Base-by-base conservation (phyloP, 2,113 vertebrate genomes). In the Rattus rattus region DNA sequence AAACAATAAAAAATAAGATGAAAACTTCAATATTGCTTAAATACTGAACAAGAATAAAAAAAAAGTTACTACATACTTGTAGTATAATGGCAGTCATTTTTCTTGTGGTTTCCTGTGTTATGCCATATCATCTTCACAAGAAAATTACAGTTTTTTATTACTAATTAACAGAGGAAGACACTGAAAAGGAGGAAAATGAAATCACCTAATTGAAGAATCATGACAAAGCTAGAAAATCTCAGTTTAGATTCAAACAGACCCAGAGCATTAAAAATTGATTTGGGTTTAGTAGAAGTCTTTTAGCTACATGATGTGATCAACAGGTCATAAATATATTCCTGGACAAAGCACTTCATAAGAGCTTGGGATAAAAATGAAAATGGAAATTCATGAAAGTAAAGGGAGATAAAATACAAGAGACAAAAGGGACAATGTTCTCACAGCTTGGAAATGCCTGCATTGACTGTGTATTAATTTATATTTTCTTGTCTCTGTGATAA, bases 31-130 rank as follows among this genome's bases (percentile, higher is more conserved):
- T 39, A 54, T 5, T 73, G 16, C 6, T 79, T 84, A 30, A 69
- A 26, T 75, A 33, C 24, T 73, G n/a, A 91, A 75, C 26, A 84
- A 86, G 88, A 43, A n/a, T 22, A 28, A 61, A 61, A 73, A 73
- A 83, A n/a, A 3, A 30, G 20, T 6, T 52, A 28, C 8, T 12
- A 16, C 0, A 0, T 33, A 54, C 49, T 22, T 4, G 13, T 4
- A n/a, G 26, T 33, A 73, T 4, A 94, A 92, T 28, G 12, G 10
- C 36, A 67, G 36, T 0, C 4, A 76, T 13, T 88, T 95, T 92
- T 59, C 39, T n/a, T 33, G 4, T n/a, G 17, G 24, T 14, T 95
- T 87, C 39, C 11, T 36, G 43, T 1, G 2, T 86, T 86, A 73
- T 70, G 4, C 84, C 43, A 80, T 63, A 65, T 17, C 84, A 89